Evolutionary conservation across 2,113 vertebrate species (phyloP), one percentile per base, ranked within the genome.

Genomic region (Sander vitreus): DNA sequence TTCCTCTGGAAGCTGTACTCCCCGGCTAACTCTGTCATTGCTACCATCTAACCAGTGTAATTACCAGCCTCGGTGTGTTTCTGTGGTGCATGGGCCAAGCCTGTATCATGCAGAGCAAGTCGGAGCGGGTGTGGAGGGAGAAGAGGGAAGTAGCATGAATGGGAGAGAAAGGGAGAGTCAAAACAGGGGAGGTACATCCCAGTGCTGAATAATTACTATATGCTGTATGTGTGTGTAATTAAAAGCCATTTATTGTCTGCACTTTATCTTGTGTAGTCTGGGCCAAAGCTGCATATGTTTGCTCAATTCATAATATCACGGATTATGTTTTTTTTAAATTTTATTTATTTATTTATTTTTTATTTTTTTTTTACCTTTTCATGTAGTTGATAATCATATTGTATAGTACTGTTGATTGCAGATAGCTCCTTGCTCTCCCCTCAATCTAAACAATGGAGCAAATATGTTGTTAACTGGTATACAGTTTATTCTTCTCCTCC

Each of bases 1-100:
- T 87, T 88, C 81, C 73, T 76, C 76, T 88, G 86, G 81, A 88
- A 91, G 81, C 88, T 79, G 78, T n/a, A 50, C 53, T 86, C 66
- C 86, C 86, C 67, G 63, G 50, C 84, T 84, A 72, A 82, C 92
- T 92, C 92, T 94, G 90, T 94, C 88, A 93, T 94, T 92, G 92
- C 85, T 70, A 78, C 73, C 81, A 86, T 90, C 76, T 86, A 84
- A 85, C 68, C 80, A 63, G 89, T 19, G 68, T 91, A 94, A 93
- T 93, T 92, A 92, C 89, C 88, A 65, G 55, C 76, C 78, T 91
- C 5, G 5, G 82, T 91, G 91, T 85, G 84, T 87, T 87, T 91
- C 85, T 91, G 93, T 6, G 90, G 91, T 86, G 73, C 58, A 43
- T 1, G 62, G 45, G 71, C 81, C 87, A 88, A 88, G 78, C 73